phyloP scores from a whole-genome alignment of 2,888 invertebrate genomes.

The Neoitamus cyanurus region DNA sequence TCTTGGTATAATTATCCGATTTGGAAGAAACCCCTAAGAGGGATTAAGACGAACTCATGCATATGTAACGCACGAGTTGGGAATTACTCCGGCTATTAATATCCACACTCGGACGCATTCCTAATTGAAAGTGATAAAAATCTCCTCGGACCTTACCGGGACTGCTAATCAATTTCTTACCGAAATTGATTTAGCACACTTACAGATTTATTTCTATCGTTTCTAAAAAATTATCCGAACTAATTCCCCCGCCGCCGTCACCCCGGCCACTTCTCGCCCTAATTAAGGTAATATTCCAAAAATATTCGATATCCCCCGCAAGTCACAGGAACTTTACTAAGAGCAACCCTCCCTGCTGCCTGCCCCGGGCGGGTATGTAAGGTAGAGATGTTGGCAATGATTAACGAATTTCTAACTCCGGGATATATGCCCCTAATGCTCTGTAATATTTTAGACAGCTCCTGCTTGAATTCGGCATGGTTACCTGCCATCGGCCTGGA shows the following conservation, averaged over 20 bases:
- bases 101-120: not conserved
- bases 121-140: not conserved
- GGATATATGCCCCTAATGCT: constrained; percentile 7
- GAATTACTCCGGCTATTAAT: not conserved
- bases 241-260: not conserved
- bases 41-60: not conserved
- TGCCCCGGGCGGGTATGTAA: not conserved
- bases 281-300: not conserved
- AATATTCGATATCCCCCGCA: not conserved
- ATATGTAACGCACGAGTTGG: not conserved
- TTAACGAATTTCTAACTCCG: constrained; percentile 23
- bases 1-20: not conserved
- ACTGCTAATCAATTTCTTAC: not conserved
- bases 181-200: not conserved
- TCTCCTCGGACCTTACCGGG: not conserved
- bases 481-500: not conserved
- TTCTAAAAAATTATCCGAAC: constrained; percentile 1
- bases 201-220: not conserved
- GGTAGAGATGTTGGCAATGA: constrained; percentile 1
- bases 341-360: not conserved
- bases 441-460: constrained; percentile 16
- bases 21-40: not conserved
- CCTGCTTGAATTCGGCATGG: not conserved
- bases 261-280: not conserved
- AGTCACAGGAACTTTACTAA: not conserved